A percentile compares a stretch with the other conserved stretches of the same genome.
phyloP scores from a whole-genome alignment of 2,888 invertebrate species.

The Tinea semifulvella region DNA sequence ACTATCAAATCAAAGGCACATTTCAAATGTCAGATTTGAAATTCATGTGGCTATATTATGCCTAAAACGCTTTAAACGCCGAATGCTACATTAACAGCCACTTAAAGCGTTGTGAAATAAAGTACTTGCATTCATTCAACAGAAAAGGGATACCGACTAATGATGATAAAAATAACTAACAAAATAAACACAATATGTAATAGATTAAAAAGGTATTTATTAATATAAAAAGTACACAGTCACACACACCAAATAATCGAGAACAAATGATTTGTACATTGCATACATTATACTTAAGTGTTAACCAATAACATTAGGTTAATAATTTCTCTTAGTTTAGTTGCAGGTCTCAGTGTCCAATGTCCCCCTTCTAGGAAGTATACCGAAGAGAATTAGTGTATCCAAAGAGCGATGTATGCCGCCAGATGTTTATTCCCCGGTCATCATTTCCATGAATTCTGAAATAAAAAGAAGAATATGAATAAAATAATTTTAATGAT shows the following conservation, averaged over 20 bases:
- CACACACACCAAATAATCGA: conserved; percentile 60
- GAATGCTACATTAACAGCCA: no score
- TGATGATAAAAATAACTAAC: no score
- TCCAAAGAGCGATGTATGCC: conserved; percentile 20
- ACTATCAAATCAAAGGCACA: no score
- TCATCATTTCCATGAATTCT: conserved; percentile 98
- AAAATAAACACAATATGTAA: no score
- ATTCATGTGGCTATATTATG: no score
- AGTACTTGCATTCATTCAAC: no score
- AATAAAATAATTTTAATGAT: no score
- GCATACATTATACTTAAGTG: conserved; percentile 52
- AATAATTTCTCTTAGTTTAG: conserved; percentile 18
- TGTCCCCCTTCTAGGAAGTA: conserved; percentile 28
- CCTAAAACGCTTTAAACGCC: no score
- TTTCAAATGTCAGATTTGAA: no score
- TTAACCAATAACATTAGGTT: conserved; percentile 37
- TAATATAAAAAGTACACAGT: conserved; percentile 62
- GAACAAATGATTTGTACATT: conserved; percentile 58
- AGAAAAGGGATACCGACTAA: no score
- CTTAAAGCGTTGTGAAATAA: no score
- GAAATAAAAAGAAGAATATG: conserved; percentile 52
- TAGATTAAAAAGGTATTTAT: conserved; percentile 60
- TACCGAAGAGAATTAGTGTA: conserved; percentile 12
- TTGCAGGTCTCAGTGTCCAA: conserved; percentile 33
- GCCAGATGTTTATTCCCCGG: conserved; percentile 78